Evolutionary conservation across 2,888 invertebrate genomes (phyloP).

Genomic region (Timema podura): DNA sequence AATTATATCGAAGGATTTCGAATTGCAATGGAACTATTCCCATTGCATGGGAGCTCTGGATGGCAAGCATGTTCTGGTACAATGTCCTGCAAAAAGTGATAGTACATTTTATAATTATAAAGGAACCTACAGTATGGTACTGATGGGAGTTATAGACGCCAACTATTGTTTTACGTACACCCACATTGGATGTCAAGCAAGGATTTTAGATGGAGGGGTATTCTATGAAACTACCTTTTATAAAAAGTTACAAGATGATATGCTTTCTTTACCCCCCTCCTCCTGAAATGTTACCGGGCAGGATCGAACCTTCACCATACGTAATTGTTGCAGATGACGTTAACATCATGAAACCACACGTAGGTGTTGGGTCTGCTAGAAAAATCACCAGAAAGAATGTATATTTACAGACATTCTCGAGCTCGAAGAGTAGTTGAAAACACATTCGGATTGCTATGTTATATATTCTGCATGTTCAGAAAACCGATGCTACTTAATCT

Average conservation of each 20-base stretch:
- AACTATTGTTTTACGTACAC: constrained; percentile 1
- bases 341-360: no score
- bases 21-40: constrained; percentile 3
- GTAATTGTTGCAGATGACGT: no score
- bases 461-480: no score
- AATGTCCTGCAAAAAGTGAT: background rate
- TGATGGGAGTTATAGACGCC: background rate
- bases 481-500: no score
- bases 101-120: constrained; percentile 8
- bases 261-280: no score
- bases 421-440: no score
- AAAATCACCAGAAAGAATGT: no score
- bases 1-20: background rate
- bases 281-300: no score
- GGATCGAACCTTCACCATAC: no score
- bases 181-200: background rate
- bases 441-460: no score
- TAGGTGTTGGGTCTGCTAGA: no score
- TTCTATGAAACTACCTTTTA: background rate
- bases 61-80: background rate
- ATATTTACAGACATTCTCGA: no score
- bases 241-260: background rate
- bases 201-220: background rate
- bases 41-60: constrained; percentile 1
- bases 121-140: background rate